phyloP scores from a whole-genome alignment of 1,140 invertebrate genomes.

The Calephelis nemesis region DNA sequence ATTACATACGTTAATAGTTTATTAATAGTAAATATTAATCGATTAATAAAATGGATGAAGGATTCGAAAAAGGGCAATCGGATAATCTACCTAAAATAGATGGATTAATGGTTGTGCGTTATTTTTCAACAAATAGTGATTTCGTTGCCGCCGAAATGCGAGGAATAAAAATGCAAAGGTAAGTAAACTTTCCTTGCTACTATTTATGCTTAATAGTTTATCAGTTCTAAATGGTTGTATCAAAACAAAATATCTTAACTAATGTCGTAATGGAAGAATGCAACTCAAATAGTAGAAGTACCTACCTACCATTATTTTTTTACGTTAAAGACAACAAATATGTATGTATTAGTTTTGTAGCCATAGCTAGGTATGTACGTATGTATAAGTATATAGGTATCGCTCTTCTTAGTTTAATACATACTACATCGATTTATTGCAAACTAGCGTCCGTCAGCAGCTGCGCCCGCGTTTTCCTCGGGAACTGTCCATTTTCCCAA shows the following conservation, averaged over 20 bases:
- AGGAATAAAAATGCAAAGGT: too few relatives aligned
- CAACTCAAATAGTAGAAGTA: background rate
- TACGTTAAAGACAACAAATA: too few relatives aligned
- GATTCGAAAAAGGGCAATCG: background rate
- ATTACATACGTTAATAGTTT: conserved; percentile 14
- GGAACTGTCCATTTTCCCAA: background rate
- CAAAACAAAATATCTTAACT: background rate
- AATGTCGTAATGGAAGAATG: conserved; percentile 1
- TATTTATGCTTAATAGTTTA: conserved; percentile 2
- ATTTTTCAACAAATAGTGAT: conserved; percentile 1
- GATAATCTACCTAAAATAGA: too few relatives aligned
- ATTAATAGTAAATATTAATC: conserved; percentile 22
- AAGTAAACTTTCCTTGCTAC: background rate
- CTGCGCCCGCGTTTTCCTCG: background rate
- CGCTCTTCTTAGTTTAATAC: background rate
- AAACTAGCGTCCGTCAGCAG: too few relatives aligned
- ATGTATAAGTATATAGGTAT: background rate
- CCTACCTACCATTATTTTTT: too few relatives aligned
- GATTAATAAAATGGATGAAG: conserved; percentile 18
- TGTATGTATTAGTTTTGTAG: background rate
- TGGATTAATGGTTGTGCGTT: background rate
- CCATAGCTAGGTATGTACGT: background rate
- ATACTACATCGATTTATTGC: conserved; percentile 2
- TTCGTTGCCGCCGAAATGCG: background rate
- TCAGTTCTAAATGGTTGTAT: background rate